phyloP scores from a whole-genome alignment of 2,113 vertebrate species.

The Tachuris rubrigastra region DNA sequence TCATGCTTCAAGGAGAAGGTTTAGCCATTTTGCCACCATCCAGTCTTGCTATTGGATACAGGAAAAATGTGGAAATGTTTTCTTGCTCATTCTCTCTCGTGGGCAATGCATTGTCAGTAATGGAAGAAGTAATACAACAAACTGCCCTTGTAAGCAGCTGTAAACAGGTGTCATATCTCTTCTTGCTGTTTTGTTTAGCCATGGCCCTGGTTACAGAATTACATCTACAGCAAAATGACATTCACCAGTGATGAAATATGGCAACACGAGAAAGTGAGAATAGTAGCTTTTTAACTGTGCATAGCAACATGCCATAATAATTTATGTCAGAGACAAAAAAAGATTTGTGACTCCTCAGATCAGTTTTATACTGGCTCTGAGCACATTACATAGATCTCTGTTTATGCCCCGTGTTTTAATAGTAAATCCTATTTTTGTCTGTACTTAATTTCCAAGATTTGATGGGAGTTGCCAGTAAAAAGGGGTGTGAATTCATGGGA shows the following conservation, averaged over 20 bases:
- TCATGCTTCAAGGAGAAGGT: neutral
- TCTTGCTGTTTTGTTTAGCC: neutral
- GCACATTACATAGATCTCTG: neutral
- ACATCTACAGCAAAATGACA: neutral
- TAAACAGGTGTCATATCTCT: neutral
- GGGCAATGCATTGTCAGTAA: neutral
- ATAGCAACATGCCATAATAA: neutral
- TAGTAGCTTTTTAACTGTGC: neutral
- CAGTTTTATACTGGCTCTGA: neutral
- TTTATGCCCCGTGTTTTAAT: neutral
- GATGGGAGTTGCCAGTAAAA: neutral
- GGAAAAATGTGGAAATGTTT: neutral
- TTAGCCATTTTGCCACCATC: neutral
- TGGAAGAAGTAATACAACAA: neutral
- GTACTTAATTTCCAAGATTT: neutral
- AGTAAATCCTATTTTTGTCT: neutral
- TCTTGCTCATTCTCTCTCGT: neutral
- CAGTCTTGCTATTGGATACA: neutral
- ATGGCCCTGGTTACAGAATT: neutral
- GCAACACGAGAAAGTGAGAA: neutral
- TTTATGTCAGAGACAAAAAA: neutral
- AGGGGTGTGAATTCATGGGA: neutral
- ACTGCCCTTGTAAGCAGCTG: neutral
- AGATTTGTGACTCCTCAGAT: neutral
- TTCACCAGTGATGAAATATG: neutral